Percentiles rank a stretch among this genome's conserved stretches.
Conservation (phyloP, 2,113 vertebrate genomes). For the Leptosomus discolor region DNA sequence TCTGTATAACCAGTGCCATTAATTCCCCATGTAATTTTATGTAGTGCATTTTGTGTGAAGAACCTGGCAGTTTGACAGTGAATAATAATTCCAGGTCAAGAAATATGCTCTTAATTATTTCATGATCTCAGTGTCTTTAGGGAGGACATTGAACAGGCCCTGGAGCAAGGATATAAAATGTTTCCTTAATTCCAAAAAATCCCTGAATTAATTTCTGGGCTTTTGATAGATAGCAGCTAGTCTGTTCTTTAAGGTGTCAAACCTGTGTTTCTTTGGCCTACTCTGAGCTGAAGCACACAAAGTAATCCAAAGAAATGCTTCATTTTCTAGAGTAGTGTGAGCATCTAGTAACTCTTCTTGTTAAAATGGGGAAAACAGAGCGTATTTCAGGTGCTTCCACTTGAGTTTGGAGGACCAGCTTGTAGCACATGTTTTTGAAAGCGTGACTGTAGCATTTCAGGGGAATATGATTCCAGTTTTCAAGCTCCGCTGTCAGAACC, state of each 20-base stretch:
- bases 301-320: neutral
- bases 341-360: neutral
- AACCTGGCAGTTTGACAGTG: neutral
- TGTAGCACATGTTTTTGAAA: neutral
- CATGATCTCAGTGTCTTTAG: constrained; percentile 7
- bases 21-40: neutral
- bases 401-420: neutral
- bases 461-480: neutral
- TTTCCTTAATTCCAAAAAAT: neutral
- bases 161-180: neutral
- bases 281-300: neutral
- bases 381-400: neutral
- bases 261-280: neutral
- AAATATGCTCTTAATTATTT: constrained; percentile 39
- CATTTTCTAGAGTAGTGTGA: neutral
- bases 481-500: constrained; percentile 51
- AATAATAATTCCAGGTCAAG: constrained; percentile 34
- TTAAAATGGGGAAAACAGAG: neutral
- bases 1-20: neutral
- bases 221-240: neutral
- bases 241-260: neutral
- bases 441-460: neutral
- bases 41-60: neutral
- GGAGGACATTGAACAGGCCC: neutral
- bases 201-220: neutral